Evolutionary conservation across 2,797 vertebrate genomes (phyloP), one percentile per base, ranked within the genome.

Genomic region (Protosalanx chinensis): DNA sequence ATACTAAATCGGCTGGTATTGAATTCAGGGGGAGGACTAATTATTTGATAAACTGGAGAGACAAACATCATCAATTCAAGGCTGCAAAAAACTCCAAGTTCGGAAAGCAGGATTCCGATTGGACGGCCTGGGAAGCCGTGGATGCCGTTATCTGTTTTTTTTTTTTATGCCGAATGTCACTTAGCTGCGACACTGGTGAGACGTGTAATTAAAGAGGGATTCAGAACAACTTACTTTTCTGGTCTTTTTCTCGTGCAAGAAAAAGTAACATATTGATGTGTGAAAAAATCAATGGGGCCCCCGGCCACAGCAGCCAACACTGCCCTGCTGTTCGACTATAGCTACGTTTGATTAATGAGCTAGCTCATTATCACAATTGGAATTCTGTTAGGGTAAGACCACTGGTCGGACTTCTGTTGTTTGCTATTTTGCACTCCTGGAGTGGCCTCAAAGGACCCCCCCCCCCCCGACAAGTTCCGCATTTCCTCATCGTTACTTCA

Each of bases 221-320:
- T 68, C 30, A 57, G 20, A 35, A 67, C 30, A 30, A 41, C 59
- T 56, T 33, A 27, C 53, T 12, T 27, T 16, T 18, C 64, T 61
- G 4, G 8, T 29, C 61, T 73, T 74, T 63, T 46, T 5, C 35
- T 71, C 46, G 1, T 69, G 32, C 20, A 33, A 20, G 4, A 75
- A 58, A 68, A 71, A 62, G 10, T 5, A 58, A 46, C 8, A 1
- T 68, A 79, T 76, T 63, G 3, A 80, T 62, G 61, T 72, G 60
- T 64, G 66, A n/a, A n/a, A n/a, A 70, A 72, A 79, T 68, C 70
- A 76, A 67, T 56, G 72, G 41, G n/a, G 29, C 6, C 56, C 56
- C 30, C n/a, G 20, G 27, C 72, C 29, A 41, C 57, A 16, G 8
- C 8, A 30, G 51, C 29, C 12, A 46, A 8, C 41, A 60, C 65